Evolutionary conservation across 2,888 invertebrate genomes (phyloP), one percentile per base, ranked within the genome.

Genomic region (Nebria salina): DNA sequence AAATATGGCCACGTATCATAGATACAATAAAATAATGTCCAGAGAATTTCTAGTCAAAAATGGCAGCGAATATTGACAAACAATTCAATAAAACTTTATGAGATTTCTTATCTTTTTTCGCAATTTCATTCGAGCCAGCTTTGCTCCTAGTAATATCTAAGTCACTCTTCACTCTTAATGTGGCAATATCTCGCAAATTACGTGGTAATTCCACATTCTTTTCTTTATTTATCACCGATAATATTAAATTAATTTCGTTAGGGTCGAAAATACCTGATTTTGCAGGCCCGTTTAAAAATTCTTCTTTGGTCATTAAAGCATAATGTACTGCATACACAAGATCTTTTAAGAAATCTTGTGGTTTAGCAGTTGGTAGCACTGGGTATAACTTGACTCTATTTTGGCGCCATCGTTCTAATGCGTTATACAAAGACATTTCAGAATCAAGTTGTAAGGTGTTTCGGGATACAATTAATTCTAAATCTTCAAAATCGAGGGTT

Each of bases 401-500:
- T 1, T 89, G 90, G 41, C 88, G 88, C 91, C 90, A 92, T 41
- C 89, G 54, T n/a, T 75, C 2, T 13, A 80, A 1, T 26, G 25
- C 13, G 15, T 80, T 72, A 81, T 93, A 94, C 43, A 94, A 88
- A 9, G 91, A 86, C 11, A 91, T 87, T 87, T 95, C 95, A 83
- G 90, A 92, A 0, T 91, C 89, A 7, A 95, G 91, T 82, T 92
- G 90, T 72, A 96, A 88, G 3, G 93, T 93, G 83, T 95, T 94
- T 6, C 95, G 91, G 76, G 90, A 90, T 0, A 94, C 91, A 76
- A 96, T 92, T 64, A 92, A 90, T 3, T 91, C 89, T 42, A 96
- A 89, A 84, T 94, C 94, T 65, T 91, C 91, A 82, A 92, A 91
- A 13, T 92, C 91, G 54, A 96, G 89, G 82, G 94, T 93, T 83